These are phyloP conservation scores for Vultur gryphus DNA, from an alignment of 2,797 vertebrate genomes.

Conservation along the genomic window DNA sequence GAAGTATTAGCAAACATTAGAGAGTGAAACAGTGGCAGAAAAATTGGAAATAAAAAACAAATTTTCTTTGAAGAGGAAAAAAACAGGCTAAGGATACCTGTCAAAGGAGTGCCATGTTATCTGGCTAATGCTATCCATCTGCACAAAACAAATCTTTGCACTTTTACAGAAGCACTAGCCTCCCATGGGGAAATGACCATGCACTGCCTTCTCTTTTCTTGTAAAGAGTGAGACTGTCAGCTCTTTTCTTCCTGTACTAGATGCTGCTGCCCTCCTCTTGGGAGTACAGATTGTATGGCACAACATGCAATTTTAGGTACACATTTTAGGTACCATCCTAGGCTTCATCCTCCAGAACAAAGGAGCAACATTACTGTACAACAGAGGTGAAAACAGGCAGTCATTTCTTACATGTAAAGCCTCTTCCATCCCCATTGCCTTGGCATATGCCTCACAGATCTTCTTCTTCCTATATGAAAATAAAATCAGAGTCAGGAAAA, in stretches of 20 bases:
- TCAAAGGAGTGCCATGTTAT: background rate
- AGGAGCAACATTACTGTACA: background rate
- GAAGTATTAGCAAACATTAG: constrained; percentile 15
- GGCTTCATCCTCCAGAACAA: constrained; percentile 13
- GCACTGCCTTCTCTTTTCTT: background rate
- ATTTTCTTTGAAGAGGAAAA: background rate
- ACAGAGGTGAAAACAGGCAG: background rate
- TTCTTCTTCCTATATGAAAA: constrained; percentile 70
- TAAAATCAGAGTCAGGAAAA: background rate
- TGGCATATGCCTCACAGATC: constrained; percentile 79
- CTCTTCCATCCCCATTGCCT: constrained; percentile 73
- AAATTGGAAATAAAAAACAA: background rate
- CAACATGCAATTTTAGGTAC: background rate
- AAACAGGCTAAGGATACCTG: background rate
- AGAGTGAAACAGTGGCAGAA: constrained; percentile 23
- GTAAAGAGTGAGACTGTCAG: background rate
- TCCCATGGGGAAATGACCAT: background rate
- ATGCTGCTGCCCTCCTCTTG: background rate
- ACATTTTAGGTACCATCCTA: background rate
- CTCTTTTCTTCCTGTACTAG: background rate
- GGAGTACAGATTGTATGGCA: background rate
- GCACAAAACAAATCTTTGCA: background rate
- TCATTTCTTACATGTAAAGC: constrained; percentile 77
- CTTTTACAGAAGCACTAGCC: background rate
- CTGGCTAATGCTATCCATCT: background rate